Conservation (phyloP, 2,797 vertebrate species). For the Cyprinodon diabolis region DNA sequence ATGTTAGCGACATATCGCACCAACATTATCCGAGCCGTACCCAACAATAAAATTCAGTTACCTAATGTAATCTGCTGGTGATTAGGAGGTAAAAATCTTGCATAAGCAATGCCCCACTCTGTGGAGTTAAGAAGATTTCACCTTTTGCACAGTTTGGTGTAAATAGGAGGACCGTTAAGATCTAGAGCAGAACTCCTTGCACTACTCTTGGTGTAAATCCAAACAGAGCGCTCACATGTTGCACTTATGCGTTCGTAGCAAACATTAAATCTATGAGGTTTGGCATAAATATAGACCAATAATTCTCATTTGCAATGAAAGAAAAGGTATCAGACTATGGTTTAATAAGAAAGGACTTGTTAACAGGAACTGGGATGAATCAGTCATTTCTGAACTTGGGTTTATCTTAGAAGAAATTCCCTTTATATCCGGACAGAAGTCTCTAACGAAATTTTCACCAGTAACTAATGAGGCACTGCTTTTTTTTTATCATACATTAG, state of each 20-base stretch:
- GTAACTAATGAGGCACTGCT: conserved; percentile 21
- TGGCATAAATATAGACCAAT: not conserved
- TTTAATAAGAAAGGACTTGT: not conserved
- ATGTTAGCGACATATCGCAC: not conserved
- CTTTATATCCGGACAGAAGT: not conserved
- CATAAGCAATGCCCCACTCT: conserved; percentile 37
- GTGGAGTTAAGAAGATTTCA: conserved; percentile 30
- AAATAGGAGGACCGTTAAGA: conserved; percentile 18
- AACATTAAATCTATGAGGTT: not conserved
- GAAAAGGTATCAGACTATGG: not conserved
- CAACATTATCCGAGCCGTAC: conserved; percentile 8
- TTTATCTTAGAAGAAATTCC: not conserved
- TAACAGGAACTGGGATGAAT: not conserved
- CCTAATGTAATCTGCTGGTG: conserved; percentile 34
- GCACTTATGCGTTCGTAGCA: not conserved
- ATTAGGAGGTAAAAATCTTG: conserved; percentile 34
- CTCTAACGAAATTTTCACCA: conserved; percentile 4
- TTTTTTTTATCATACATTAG: conserved; percentile 23
- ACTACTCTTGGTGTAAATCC: not conserved
- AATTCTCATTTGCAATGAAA: not conserved
- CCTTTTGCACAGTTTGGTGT: conserved; percentile 41
- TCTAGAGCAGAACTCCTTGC: conserved; percentile 8
- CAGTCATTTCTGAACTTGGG: not conserved
- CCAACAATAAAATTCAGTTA: conserved; percentile 23
- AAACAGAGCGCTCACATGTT: not conserved